Evolutionary conservation across 2,113 vertebrate species (phyloP), one percentile per base, ranked within the genome.

Genomic region (Hydropotes inermis): DNA sequence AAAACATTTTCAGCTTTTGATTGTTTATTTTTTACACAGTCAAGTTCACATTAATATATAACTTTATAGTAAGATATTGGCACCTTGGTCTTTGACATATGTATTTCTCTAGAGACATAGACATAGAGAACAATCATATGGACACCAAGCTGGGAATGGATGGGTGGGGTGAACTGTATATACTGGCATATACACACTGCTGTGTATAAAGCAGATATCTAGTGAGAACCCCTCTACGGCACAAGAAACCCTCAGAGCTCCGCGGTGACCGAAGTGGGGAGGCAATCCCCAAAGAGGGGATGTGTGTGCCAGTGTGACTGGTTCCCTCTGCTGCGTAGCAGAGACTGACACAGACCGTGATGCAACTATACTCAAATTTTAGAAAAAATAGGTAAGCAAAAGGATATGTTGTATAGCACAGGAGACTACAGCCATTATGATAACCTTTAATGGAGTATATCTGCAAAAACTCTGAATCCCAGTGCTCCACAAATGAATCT

Each of bases 191-290:
- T 25, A 7, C 21, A 39, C 21, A 25, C 70, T 1, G 11, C 67
- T 39, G 67, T 2, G 36, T 74, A 13, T 25, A 13, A 74, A 39
- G 17, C 0, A 39, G 36, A 23, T 12, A 12, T 6, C 67, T 9
- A 39, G n/a, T 12, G 19, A 74, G 67, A 9, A 39, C 10, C 36
- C 23, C 2, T 0, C 2, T 3, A 5, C 5, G 3, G 36, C 36
- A 3, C 67, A 6, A 5, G 36, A 25, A 17, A 3, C 36, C 36
- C 67, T 25, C 19, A 39, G 36, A 0, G 1, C 67, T 74, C 67
- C 9, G 9, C 2, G 0, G 67, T 1, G 11, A 39, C 67, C 5
- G 6, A 39, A 25, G 1, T 12, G 36, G 67, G 67, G 25, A 39
- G 21, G 67, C 25, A 74, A 3, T 74, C 19, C 55, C 17, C 5